Base-by-base conservation (phyloP, 2,888 invertebrate species). In the Ommatoiulus sabulosus region DNA sequence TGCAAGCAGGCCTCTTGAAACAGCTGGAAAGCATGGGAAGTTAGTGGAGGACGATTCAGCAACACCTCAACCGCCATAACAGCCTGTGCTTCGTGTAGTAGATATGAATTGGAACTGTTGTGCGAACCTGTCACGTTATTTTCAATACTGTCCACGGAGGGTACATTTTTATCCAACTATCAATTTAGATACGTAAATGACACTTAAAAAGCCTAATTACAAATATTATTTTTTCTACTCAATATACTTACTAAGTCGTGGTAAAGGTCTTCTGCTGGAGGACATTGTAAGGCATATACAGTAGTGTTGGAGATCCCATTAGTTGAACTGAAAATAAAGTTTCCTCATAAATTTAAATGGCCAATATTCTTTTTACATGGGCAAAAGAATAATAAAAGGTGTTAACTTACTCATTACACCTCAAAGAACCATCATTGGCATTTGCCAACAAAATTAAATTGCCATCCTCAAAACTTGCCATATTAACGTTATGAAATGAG, bases 41-140 rank as follows among this genome's bases (percentile, higher is more conserved):
- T 46, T 44, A 48, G 12, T 12, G 89, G 89, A 80, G 87, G 80
- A 20, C 86, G 72, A 43, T 89, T 35, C 20, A 86, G 44, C 43
- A 89, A n/a, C 6, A 89, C 84, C 87, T 89, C 89, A 57, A 84
- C 86, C 44, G 90, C 90, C 90, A 96, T 92, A 91, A 96, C 94
- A 90, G 95, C 94, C 91, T 96, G 95, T 6, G 95, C 95, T 92
- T 96, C 96, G 90, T 95, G 94, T 91, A 96, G 93, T 89, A 97
- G 93, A 92, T 96, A 95, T 89, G 95, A 94, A 91, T 96, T 96
- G 2, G 95, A 95, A 72, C 94, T 94, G 35, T 35, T 80, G 4
- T 10, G 15, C 35, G 12, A 35, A 4, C 8, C 35, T 35, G 35
- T 43, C 15, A 35, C 35, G 35, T 80, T 43, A 80, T 35, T 80